Conservation (phyloP, 1,140 invertebrate genomes). For the Tigriopus japonicus region DNA sequence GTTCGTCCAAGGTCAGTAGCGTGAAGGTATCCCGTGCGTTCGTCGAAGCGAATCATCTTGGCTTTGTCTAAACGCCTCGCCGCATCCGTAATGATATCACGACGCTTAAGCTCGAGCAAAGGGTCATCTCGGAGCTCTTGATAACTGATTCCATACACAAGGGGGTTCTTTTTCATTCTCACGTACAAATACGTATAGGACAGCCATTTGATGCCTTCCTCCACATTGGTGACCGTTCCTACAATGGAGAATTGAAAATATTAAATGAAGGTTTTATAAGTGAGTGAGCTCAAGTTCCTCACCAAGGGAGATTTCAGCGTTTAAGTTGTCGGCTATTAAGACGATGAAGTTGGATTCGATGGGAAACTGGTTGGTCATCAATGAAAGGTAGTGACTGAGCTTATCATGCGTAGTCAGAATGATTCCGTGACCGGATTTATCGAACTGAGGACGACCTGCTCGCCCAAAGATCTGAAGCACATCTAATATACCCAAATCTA, state of each 20-base stretch:
- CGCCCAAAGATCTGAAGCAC: conserved; percentile 98
- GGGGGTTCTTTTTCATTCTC: conserved; percentile 78
- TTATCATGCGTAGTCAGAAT: conserved; percentile 90
- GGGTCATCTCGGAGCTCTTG: conserved; percentile 51
- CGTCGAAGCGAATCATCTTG: conserved; percentile 80
- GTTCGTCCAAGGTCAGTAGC: conserved; percentile 68
- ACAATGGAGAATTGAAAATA: too few relatives aligned
- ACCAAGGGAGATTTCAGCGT: conserved; percentile 58
- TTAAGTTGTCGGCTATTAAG: conserved; percentile 83
- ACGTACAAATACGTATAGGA: conserved; percentile 93
- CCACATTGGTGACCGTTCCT: conserved; percentile 76
- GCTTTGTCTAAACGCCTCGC: conserved; percentile 74
- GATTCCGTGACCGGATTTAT: conserved; percentile 73
- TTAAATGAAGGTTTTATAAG: too few relatives aligned
- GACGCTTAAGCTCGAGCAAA: conserved; percentile 45
- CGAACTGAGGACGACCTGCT: conserved; percentile 84
- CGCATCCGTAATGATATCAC: conserved; percentile 52
- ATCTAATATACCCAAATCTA: conserved; percentile 89
- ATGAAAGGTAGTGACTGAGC: conserved; percentile 75
- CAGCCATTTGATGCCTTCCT: conserved; percentile 92
- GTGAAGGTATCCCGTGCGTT: conserved; percentile 55
- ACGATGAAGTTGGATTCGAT: conserved; percentile 94
- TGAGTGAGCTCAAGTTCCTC: too few relatives aligned
- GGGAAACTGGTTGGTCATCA: conserved; percentile 88
- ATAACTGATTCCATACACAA: conserved; percentile 66